phyloP scores from a whole-genome alignment of 2,797 vertebrate genomes.

The Rousettus madagascariensis region DNA sequence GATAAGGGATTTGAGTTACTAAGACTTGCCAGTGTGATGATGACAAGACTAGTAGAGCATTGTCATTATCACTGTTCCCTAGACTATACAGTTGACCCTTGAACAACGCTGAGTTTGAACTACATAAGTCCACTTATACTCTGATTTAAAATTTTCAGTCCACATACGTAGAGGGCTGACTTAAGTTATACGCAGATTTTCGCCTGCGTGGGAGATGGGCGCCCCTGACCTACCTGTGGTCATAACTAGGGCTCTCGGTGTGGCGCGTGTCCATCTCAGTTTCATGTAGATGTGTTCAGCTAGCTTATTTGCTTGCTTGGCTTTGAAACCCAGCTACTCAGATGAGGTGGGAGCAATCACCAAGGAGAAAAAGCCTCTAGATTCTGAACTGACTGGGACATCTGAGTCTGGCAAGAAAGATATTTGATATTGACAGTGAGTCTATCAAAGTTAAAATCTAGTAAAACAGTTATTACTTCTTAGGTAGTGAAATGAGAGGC shows the following conservation, averaged over 20 bases:
- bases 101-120: not conserved
- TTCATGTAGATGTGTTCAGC: not conserved
- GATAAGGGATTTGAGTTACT: not conserved
- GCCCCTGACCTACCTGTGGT: not conserved
- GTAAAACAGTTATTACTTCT: not conserved
- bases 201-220: not conserved
- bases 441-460: not conserved
- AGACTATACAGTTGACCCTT: not conserved
- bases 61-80: not conserved
- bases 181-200: not conserved
- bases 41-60: not conserved
- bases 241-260: not conserved
- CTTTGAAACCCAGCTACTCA: not conserved
- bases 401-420: not conserved
- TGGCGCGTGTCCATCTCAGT: not conserved
- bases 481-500: not conserved
- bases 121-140: not conserved
- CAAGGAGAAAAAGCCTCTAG: not conserved
- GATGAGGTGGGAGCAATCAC: not conserved
- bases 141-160: not conserved
- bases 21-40: not conserved
- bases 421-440: not conserved
- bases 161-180: accelerated
- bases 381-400: not conserved
- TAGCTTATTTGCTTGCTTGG: not conserved